Percentiles rank a stretch among this genome's conserved stretches.
Conservation (phyloP, 2,113 vertebrate species). For the Grammomys surdaster region DNA sequence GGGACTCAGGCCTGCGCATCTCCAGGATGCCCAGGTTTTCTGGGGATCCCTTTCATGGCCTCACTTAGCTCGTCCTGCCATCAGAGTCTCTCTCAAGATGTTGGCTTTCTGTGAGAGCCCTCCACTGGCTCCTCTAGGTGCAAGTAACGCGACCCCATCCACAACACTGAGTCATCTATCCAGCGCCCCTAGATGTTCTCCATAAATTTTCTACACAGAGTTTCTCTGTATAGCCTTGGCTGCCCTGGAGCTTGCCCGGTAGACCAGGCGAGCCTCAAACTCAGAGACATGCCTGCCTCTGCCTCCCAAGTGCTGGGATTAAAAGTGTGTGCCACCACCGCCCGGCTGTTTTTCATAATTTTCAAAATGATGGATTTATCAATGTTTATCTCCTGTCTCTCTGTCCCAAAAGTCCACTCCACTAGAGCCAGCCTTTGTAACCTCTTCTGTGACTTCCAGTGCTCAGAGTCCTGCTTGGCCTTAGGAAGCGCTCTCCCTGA, state of each 20-base stretch:
- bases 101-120: not conserved
- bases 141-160: not conserved
- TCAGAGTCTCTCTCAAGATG: not conserved
- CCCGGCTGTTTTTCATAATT: not conserved
- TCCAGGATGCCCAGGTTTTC: not conserved
- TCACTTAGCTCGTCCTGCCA: not conserved
- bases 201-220: not conserved
- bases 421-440: not conserved
- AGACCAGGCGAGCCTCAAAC: too few relatives aligned
- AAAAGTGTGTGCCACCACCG: not conserved
- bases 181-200: not conserved
- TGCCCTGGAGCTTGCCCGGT: not conserved
- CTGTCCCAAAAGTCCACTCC: not conserved
- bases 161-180: not conserved
- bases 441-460: not conserved
- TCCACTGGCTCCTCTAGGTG: not conserved
- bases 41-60: not conserved
- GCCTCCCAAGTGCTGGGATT: not conserved
- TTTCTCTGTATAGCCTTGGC: not conserved
- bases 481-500: not conserved
- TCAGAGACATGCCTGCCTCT: not conserved
- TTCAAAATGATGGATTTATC: not conserved
- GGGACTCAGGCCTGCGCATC: not conserved
- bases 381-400: not conserved
- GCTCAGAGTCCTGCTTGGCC: not conserved